These are phyloP conservation scores for Isurus oxyrinchus DNA, from an alignment of 2,113 vertebrate genomes.

Conservation along the genomic window DNA sequence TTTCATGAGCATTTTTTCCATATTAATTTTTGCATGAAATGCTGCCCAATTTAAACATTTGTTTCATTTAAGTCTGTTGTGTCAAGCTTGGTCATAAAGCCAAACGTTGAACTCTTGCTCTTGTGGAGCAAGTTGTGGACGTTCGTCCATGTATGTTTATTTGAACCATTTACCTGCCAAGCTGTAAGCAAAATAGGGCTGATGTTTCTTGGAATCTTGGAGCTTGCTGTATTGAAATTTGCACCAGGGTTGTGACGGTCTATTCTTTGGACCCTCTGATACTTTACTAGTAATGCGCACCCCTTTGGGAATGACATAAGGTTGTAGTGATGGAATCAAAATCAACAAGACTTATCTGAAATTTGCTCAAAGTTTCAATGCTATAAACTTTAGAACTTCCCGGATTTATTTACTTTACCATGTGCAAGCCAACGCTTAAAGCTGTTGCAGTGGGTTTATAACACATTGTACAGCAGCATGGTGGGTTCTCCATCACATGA, in stretches of 20 bases:
- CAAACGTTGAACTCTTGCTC: not conserved
- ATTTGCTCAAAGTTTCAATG: not conserved
- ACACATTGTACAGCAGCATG: not conserved
- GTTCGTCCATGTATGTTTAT: not conserved
- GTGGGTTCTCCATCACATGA: not conserved
- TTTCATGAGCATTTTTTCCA: not conserved
- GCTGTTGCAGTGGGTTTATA: not conserved
- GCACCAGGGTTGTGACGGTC: no score
- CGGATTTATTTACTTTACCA: not conserved
- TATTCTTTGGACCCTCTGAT: not conserved
- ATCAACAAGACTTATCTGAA: not conserved
- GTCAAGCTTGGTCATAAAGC: not conserved
- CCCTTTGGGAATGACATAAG: not conserved
- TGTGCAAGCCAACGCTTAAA: not conserved
- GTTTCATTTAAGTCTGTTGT: not conserved
- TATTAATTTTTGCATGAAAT: not conserved
- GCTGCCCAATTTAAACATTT: not conserved
- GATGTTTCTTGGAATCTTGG: not conserved
- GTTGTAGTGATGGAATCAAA: not conserved
- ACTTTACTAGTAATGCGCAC: not conserved
- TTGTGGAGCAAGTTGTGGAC: not conserved
- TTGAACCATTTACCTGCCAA: not conserved
- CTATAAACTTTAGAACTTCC: no score
- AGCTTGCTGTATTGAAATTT: not conserved
- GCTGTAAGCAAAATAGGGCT: not conserved